These are phyloP conservation scores for Hyperoplus lanceolatus DNA, from an alignment of 2,797 vertebrate genomes.

Conservation along the genomic window DNA sequence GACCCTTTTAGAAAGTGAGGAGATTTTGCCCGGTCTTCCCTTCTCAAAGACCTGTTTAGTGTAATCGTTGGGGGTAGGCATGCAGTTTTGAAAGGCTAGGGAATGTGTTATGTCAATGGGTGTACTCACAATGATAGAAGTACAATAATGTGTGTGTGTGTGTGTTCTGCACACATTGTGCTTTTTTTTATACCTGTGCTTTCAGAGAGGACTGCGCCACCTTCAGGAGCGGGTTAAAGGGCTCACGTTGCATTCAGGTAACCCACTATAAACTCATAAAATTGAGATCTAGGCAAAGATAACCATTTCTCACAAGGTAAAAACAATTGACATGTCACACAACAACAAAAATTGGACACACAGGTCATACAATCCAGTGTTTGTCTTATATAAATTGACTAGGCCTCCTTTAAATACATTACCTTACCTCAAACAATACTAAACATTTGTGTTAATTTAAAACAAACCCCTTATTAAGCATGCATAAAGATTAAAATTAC, in stretches of 20 bases:
- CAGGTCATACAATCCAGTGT: not conserved
- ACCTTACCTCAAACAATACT: too few relatives aligned
- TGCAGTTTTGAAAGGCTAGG: too few relatives aligned
- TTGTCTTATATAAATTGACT: not conserved
- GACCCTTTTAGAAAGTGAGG: too few relatives aligned
- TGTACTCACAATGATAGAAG: too few relatives aligned
- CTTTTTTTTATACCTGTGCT: not conserved
- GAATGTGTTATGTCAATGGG: too few relatives aligned
- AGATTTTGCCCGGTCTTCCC: too few relatives aligned
- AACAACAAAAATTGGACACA: not conserved
- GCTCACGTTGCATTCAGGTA: conserved; percentile 17
- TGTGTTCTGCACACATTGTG: not conserved
- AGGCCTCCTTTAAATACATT: not conserved
- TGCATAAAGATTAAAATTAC: not conserved
- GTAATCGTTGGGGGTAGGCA: too few relatives aligned
- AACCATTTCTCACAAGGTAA: not conserved
- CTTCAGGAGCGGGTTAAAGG: not conserved
- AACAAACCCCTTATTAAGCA: not conserved
- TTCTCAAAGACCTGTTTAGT: too few relatives aligned
- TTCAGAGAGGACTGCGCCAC: not conserved
- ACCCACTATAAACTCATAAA: not conserved
- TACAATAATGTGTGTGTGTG: too few relatives aligned
- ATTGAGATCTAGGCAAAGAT: not conserved
- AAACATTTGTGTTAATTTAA: not conserved
- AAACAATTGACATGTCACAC: too few relatives aligned